These are phyloP conservation scores for Nezara viridula DNA, from an alignment of 2,888 invertebrate species.

Conservation along the genomic window DNA sequence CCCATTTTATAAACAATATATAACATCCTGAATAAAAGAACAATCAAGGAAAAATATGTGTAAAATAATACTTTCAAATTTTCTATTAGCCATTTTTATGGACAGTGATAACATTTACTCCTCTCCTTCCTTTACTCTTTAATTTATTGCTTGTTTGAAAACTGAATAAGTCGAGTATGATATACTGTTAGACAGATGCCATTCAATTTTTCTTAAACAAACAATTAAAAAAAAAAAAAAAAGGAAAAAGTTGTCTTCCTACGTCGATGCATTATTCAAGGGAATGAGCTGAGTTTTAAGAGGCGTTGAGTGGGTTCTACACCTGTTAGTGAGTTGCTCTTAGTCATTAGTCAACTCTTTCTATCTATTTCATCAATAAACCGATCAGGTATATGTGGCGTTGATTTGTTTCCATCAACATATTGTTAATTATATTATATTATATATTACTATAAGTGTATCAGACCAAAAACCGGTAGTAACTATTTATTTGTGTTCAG, in stretches of 20 bases:
- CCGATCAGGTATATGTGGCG: neutral
- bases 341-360: neutral
- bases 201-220: constrained; percentile 6
- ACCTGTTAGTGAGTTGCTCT: neutral
- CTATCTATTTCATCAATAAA: neutral
- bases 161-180: neutral
- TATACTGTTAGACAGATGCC: neutral
- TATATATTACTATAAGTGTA: neutral
- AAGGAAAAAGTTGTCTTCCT: neutral
- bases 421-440: neutral
- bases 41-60: too few species aligned
- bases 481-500: too few species aligned
- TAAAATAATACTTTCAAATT: too few species aligned
- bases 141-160: neutral
- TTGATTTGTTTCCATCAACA: neutral
- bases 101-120: neutral
- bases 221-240: neutral
- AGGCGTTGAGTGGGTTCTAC: constrained; percentile 13
- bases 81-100: too few species aligned
- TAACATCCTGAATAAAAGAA: too few species aligned
- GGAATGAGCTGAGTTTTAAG: neutral
- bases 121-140: neutral
- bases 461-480: too few species aligned
- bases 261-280: neutral
- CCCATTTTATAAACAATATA: too few species aligned